Evolutionary conservation across 2,888 invertebrate genomes (phyloP).

Genomic region (Argyra leucocephala): DNA sequence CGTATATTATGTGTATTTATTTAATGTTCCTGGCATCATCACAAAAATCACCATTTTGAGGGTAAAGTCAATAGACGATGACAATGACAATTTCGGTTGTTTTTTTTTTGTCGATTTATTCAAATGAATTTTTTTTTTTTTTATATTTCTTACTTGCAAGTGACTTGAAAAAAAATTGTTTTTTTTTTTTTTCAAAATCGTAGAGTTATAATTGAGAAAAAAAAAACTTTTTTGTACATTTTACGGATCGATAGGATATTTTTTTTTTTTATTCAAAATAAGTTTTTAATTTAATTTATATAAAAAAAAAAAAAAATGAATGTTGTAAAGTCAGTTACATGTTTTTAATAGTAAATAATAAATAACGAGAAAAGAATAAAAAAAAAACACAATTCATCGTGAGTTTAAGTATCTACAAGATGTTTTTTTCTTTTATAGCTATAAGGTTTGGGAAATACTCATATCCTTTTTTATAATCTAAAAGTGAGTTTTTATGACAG

Average conservation of each 20-base stretch:
- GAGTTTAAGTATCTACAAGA: neutral
- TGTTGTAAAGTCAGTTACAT: neutral
- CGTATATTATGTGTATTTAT: neutral
- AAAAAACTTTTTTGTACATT: no score
- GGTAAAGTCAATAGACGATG: constrained; percentile 4
- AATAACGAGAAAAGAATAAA: neutral
- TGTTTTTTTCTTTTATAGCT: neutral
- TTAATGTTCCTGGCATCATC: neutral
- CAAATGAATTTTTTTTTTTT: neutral
- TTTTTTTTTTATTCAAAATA: no score
- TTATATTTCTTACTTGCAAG: neutral
- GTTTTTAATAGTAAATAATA: neutral
- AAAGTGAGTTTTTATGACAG: no score
- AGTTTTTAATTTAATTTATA: no score
- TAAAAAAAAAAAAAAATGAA: neutral
- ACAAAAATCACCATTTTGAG: neutral
- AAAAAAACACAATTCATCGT: no score
- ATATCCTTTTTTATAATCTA: no score
- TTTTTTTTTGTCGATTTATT: neutral
- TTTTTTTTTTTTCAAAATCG: no score
- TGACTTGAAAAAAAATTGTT: no score
- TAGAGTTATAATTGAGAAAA: no score
- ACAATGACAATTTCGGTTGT: neutral
- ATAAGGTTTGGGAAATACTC: no score
- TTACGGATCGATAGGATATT: no score